Percentiles rank a stretch among this genome's conserved stretches.
Evolutionary conservation across 1,140 invertebrate species (phyloP).

Genomic region (Oscheius sp.): DNA sequence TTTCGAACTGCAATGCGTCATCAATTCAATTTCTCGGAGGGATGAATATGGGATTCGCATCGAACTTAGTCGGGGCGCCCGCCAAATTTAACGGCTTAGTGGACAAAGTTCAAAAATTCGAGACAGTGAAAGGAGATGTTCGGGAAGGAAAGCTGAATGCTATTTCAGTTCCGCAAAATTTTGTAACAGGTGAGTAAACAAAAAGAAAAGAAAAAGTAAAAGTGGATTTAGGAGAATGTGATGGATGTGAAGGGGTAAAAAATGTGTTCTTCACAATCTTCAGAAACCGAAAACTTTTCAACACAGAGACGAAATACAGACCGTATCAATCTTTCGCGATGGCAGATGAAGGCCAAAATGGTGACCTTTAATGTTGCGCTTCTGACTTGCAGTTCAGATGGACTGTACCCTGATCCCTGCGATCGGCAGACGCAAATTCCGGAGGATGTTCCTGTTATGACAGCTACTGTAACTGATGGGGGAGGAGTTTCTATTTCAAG

Average conservation of each 20-base stretch:
- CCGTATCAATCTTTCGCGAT: background rate
- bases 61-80: background rate
- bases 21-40: background rate
- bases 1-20: background rate
- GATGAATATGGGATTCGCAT: background rate
- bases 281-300: background rate
- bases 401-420: background rate
- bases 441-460: background rate
- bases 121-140: background rate
- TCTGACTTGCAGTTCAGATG: background rate
- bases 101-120: background rate
- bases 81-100: background rate
- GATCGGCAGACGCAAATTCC: background rate
- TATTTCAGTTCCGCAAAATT: background rate
- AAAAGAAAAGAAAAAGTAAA: no score
- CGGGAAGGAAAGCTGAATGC: background rate
- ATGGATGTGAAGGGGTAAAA: no score
- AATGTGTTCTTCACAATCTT: background rate
- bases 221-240: no score
- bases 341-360: background rate
- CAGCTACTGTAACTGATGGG: background rate
- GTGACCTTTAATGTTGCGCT: no score
- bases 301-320: background rate
- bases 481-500: background rate
- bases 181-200: background rate